A percentile compares a stretch with the other conserved stretches of the same genome.
These are phyloP conservation scores for Mus spicilegus DNA, from an alignment of 2,113 vertebrate species.

Conservation along the genomic window DNA sequence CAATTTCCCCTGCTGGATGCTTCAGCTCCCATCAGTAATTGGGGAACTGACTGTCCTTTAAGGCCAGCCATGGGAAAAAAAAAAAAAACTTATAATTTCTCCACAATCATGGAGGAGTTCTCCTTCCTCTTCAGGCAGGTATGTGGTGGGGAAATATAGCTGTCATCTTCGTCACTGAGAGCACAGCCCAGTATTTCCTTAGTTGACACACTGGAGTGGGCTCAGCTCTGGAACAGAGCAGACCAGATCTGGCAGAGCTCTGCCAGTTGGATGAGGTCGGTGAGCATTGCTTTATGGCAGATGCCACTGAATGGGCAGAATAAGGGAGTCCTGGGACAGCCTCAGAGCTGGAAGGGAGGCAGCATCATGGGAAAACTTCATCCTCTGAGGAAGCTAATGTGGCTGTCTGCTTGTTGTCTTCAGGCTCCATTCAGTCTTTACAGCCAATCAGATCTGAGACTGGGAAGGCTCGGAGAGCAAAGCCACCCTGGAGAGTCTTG, in stretches of 20 bases:
- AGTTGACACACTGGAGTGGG: not conserved
- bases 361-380: not conserved
- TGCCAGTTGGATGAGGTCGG: not conserved
- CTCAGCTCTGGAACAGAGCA: not conserved
- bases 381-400: not conserved
- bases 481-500: not conserved
- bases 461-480: not conserved
- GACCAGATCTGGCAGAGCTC: not conserved
- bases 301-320: not conserved
- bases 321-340: not conserved
- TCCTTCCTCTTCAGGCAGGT: not conserved
- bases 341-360: not conserved
- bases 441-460: not conserved
- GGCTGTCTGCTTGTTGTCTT: not conserved
- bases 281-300: not conserved
- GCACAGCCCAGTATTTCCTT: not conserved
- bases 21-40: not conserved
- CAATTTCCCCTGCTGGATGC: not conserved
- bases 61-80: not conserved
- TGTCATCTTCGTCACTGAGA: not conserved
- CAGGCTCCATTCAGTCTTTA: not conserved
- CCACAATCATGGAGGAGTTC: not conserved
- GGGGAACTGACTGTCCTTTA: not conserved
- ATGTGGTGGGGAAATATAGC: not conserved
- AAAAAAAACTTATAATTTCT: not conserved